phyloP scores from a whole-genome alignment of 2,888 invertebrate species.

The Drosophila subquinaria region DNA sequence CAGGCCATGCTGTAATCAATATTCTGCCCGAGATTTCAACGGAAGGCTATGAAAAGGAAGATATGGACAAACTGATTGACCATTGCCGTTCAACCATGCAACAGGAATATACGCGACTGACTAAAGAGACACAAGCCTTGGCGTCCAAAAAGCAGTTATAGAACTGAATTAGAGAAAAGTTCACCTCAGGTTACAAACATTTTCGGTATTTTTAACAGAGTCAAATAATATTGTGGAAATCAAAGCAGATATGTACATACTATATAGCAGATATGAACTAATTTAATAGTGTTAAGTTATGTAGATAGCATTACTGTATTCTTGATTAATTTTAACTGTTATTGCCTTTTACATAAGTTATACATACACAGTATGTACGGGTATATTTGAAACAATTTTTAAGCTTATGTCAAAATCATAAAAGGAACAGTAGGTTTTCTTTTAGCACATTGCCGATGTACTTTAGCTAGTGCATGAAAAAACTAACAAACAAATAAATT shows the following conservation, averaged over 20 bases:
- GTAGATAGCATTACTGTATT: constrained; percentile 37
- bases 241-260: constrained; percentile 36
- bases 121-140: constrained; percentile 83
- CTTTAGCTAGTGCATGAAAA: neutral
- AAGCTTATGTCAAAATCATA: constrained; percentile 35
- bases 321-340: constrained; percentile 54
- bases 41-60: constrained; percentile 87
- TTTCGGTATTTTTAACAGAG: constrained; percentile 30
- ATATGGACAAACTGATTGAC: constrained; percentile 89
- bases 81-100: constrained; percentile 89
- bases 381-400: constrained; percentile 17
- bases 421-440: neutral
- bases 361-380: constrained; percentile 10
- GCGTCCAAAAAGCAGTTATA: constrained; percentile 67
- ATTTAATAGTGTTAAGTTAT: constrained; percentile 56
- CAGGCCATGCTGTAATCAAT: constrained; percentile 90
- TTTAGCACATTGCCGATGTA: neutral
- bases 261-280: constrained; percentile 26
- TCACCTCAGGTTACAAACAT: constrained; percentile 57
- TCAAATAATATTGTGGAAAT: constrained; percentile 36
- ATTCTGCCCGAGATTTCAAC: constrained; percentile 91
- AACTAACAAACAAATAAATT: neutral
- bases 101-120: constrained; percentile 87
- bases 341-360: constrained; percentile 30
- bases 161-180: constrained; percentile 10